These are phyloP conservation scores for Rhinophrynus dorsalis DNA, from an alignment of 2,797 vertebrate species.

Conservation along the genomic window DNA sequence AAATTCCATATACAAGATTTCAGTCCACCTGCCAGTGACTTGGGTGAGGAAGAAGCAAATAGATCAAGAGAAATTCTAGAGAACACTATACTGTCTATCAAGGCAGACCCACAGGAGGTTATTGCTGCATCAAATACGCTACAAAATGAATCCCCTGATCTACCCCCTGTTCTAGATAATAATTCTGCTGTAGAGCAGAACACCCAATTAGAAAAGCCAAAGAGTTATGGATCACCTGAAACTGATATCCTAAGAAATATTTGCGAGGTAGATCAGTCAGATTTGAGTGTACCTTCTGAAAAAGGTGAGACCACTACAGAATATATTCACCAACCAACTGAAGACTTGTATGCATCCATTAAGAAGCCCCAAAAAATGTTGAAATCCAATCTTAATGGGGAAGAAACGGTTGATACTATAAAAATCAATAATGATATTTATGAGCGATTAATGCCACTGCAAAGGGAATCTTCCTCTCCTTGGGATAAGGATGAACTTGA, in stretches of 20 bases:
- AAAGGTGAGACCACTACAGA: neutral
- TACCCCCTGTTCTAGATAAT: neutral
- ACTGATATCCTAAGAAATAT: neutral
- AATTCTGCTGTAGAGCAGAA: neutral
- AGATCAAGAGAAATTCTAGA: neutral
- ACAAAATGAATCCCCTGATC: conserved; percentile 20
- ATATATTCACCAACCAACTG: neutral
- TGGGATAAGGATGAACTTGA: neutral
- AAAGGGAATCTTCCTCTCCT: neutral
- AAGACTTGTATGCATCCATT: neutral
- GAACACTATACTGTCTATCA: neutral
- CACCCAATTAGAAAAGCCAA: neutral
- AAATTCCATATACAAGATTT: neutral
- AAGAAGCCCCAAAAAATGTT: neutral
- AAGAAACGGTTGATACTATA: neutral
- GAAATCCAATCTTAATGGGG: neutral
- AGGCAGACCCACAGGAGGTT: conserved; percentile 15
- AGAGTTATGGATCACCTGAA: too few relatives aligned
- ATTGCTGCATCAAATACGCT: conserved; percentile 7
- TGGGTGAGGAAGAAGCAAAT: neutral
- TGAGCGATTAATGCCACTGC: neutral
- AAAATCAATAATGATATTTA: neutral
- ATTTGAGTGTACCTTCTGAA: neutral
- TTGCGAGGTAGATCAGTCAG: neutral
- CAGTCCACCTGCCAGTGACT: neutral